These are phyloP conservation scores for Drosophila triauraria DNA, from an alignment of 1,140 invertebrate species.

Conservation along the genomic window DNA sequence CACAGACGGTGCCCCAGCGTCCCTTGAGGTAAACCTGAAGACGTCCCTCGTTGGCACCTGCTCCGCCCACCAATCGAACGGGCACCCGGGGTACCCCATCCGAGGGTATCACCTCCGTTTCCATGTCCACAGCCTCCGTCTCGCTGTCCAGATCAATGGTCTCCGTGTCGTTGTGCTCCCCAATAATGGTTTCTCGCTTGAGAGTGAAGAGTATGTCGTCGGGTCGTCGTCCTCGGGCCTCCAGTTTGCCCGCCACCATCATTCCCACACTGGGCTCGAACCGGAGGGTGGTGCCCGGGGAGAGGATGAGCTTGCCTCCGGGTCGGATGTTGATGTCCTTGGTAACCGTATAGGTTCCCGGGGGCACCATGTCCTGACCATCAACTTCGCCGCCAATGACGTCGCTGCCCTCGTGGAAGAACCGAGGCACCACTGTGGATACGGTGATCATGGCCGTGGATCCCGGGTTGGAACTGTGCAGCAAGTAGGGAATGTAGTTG, in stretches of 20 bases:
- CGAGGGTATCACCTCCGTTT: slow-evolving; percentile 86
- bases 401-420: slow-evolving; percentile 88
- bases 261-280: slow-evolving; percentile 97
- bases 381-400: slow-evolving; percentile 95
- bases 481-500: slow-evolving; percentile 92
- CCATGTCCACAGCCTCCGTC: slow-evolving; percentile 85
- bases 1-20: slow-evolving; percentile 98
- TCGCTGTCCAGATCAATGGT: slow-evolving; percentile 79
- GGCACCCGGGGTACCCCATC: slow-evolving; percentile 87
- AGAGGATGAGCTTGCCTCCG: slow-evolving; percentile 93
- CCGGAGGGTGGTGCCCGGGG: slow-evolving; percentile 94
- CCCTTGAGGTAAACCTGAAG: slow-evolving; percentile 92
- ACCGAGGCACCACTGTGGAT: slow-evolving; percentile 91
- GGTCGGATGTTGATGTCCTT: slow-evolving; percentile 96
- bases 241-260: slow-evolving; percentile 96
- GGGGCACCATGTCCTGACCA: slow-evolving; percentile 91
- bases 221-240: slow-evolving; percentile 91
- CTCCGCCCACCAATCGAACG: slow-evolving; percentile 91
- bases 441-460: slow-evolving; percentile 87
- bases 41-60: slow-evolving; percentile 91
- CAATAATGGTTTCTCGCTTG: slow-evolving; percentile 89
- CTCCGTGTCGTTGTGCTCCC: slow-evolving; percentile 87
- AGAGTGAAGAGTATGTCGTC: slow-evolving; percentile 92
- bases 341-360: slow-evolving; percentile 93
- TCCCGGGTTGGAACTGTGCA: slow-evolving; percentile 93